These are phyloP conservation scores for Sinocyclocheilus anshuiensis DNA, from an alignment of 2,113 vertebrate genomes.

Conservation along the genomic window DNA sequence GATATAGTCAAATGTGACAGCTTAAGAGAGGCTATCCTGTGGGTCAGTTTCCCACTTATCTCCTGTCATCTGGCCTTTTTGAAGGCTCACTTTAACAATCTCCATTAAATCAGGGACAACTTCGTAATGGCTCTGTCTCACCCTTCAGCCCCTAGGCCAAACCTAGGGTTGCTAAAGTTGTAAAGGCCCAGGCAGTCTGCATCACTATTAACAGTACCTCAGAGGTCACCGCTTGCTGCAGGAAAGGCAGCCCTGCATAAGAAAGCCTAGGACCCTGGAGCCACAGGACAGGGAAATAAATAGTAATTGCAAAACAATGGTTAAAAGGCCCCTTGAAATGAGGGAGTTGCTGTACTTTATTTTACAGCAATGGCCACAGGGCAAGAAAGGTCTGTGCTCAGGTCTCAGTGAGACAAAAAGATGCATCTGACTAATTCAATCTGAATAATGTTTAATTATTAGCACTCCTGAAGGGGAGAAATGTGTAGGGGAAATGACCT, in stretches of 20 bases:
- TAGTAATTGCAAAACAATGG: slow-evolving; percentile 55
- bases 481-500: slow-evolving; percentile 51
- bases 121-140: slow-evolving; percentile 45
- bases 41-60: slow-evolving; percentile 32
- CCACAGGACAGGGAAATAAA: slow-evolving; percentile 37
- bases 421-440: slow-evolving; percentile 50
- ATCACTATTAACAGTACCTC: slow-evolving; percentile 44
- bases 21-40: slow-evolving; percentile 26
- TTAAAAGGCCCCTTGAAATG: slow-evolving; percentile 44
- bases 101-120: slow-evolving; percentile 48
- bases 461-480: slow-evolving; percentile 47
- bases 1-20: slow-evolving; percentile 41
- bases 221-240: slow-evolving; percentile 35
- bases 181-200: background rate
- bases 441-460: slow-evolving; percentile 54
- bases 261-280: slow-evolving; percentile 25
- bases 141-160: slow-evolving; percentile 32
- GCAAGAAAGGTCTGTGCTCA: slow-evolving; percentile 32
- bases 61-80: slow-evolving; percentile 30
- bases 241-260: background rate
- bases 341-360: slow-evolving; percentile 33
- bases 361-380: slow-evolving; percentile 33
- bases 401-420: slow-evolving; percentile 35
- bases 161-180: slow-evolving; percentile 28
- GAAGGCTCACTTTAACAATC: slow-evolving; percentile 42